Conservation (phyloP, 2,113 vertebrate genomes). For the Sardina pilchardus region DNA sequence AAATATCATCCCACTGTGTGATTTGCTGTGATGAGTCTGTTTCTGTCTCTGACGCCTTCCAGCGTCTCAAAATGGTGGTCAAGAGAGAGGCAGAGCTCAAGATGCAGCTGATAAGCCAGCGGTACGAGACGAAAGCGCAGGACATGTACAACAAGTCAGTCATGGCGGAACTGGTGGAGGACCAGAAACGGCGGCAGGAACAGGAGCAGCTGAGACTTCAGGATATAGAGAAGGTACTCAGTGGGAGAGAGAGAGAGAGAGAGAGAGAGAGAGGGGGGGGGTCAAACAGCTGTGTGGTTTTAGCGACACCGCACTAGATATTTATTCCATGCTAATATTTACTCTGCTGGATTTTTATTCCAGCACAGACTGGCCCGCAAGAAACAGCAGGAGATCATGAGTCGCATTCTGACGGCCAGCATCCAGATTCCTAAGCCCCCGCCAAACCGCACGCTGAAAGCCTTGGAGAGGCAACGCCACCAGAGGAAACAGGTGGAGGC, state of each 20-base stretch:
- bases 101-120: constrained; percentile 74
- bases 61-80: constrained; percentile 73
- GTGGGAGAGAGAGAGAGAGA: background rate
- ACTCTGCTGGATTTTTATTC: constrained; percentile 28
- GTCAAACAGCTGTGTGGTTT: background rate
- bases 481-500: constrained; percentile 74
- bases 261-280: no score
- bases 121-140: constrained; percentile 70
- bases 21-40: background rate
- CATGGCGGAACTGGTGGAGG: constrained; percentile 52
- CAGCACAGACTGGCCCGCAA: constrained; percentile 67
- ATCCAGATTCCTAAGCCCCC: constrained; percentile 77
- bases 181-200: constrained; percentile 64
- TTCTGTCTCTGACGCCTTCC: constrained; percentile 32
- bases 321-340: background rate
- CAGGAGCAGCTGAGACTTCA: constrained; percentile 69
- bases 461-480: constrained; percentile 65
- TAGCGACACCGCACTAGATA: background rate
- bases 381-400: constrained; percentile 75
- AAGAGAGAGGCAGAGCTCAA: constrained; percentile 73
- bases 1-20: background rate
- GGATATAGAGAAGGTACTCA: constrained; percentile 71
- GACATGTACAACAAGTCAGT: constrained; percentile 57
- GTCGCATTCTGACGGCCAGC: constrained; percentile 69
- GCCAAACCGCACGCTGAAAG: constrained; percentile 63